Conservation (phyloP, 2,797 vertebrate species). For the Pseudochromis fuscus region DNA sequence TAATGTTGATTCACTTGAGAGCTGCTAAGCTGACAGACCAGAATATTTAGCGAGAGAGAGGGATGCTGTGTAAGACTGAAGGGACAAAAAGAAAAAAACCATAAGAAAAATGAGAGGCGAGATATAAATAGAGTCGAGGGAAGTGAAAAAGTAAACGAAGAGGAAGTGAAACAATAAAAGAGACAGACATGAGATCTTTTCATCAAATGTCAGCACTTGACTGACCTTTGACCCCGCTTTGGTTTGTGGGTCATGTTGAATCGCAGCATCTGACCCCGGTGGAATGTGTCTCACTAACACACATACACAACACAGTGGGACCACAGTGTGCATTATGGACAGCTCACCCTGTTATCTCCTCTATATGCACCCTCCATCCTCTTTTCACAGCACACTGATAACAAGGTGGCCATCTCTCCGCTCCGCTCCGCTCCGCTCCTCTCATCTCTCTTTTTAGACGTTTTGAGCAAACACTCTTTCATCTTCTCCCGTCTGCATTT, state of each 20-base stretch:
- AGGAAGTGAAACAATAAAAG: constrained; percentile 45
- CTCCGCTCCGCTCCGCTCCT: constrained; percentile 56
- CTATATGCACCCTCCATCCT: not conserved
- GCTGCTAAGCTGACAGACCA: constrained; percentile 22
- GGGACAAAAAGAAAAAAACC: not conserved
- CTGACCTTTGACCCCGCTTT: constrained; percentile 68
- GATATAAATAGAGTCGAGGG: constrained; percentile 25
- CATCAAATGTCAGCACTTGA: constrained; percentile 58
- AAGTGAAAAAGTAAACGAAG: constrained; percentile 37
- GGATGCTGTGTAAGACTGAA: constrained; percentile 7
- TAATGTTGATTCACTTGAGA: constrained; percentile 52
- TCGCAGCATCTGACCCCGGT: constrained; percentile 51
- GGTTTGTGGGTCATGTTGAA: constrained; percentile 58
- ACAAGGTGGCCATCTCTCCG: constrained; percentile 53
- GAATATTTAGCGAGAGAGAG: constrained; percentile 17
- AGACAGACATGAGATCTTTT: constrained; percentile 38
- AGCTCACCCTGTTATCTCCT: constrained; percentile 37
- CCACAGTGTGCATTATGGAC: constrained; percentile 37
- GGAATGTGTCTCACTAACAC: constrained; percentile 66
- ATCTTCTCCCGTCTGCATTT: constrained; percentile 53
- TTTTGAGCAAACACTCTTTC: constrained; percentile 66
- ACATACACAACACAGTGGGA: constrained; percentile 14
- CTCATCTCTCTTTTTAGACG: constrained; percentile 63
- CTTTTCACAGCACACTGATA: constrained; percentile 44
- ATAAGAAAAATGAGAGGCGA: not conserved